Evolutionary conservation across 2,888 invertebrate genomes (phyloP).

Genomic region (Acholoe squamosa): DNA sequence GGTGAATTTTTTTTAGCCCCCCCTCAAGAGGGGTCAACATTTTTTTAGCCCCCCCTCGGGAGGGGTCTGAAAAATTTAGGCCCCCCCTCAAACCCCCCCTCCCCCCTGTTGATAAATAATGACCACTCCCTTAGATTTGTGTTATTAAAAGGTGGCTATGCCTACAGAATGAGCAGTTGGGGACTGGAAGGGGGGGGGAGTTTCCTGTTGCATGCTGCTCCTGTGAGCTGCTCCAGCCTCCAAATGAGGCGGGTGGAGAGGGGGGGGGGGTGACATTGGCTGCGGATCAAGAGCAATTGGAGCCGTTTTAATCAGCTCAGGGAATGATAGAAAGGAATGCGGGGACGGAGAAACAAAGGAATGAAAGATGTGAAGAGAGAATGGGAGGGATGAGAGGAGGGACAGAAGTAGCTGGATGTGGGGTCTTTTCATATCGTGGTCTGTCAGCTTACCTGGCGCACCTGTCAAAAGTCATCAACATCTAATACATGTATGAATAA

Average conservation of each 20-base stretch:
- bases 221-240: too few relatives aligned
- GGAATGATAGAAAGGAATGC: not conserved
- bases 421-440: not conserved
- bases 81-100: too few relatives aligned
- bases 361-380: not conserved
- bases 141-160: too few relatives aligned
- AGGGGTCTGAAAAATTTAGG: too few relatives aligned
- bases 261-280: not conserved
- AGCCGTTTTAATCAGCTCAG: not conserved
- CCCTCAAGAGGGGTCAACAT: too few relatives aligned
- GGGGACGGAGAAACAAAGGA: not conserved
- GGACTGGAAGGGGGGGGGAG: not conserved
- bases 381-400: not conserved
- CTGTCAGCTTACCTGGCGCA: constrained; percentile 18
- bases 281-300: not conserved
- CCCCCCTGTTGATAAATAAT: too few relatives aligned
- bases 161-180: not conserved
- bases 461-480: constrained; percentile 33
- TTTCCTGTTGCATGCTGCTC: too few relatives aligned
- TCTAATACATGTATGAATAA: constrained; percentile 34
- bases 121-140: too few relatives aligned
- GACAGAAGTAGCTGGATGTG: not conserved
- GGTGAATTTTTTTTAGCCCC: too few relatives aligned
- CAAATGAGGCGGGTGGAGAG: not conserved
- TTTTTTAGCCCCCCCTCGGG: too few relatives aligned